These are phyloP conservation scores for Anas platyrhynchos DNA, from an alignment of 2,113 vertebrate species.

Conservation along the genomic window DNA sequence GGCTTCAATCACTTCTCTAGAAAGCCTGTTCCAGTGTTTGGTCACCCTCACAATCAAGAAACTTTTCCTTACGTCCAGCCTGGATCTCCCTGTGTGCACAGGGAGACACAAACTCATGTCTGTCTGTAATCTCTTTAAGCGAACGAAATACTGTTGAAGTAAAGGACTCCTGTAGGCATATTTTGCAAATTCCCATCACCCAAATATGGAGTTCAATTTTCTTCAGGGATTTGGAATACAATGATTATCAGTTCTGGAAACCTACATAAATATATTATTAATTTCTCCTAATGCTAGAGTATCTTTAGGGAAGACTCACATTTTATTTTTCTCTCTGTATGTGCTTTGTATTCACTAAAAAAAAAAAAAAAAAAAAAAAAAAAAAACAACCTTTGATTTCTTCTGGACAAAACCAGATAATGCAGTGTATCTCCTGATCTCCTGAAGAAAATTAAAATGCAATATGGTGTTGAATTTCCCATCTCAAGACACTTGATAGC, in stretches of 20 bases:
- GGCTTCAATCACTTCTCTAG: too few relatives aligned
- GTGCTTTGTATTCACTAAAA: background rate
- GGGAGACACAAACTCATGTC: background rate
- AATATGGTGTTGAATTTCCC: background rate
- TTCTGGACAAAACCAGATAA: background rate
- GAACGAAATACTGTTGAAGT: background rate
- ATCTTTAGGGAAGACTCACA: background rate
- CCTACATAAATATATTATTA: accelerated
- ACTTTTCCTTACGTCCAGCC: too few relatives aligned
- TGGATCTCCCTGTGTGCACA: too few relatives aligned
- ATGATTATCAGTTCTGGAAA: background rate
- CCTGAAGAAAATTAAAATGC: background rate
- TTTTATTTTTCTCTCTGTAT: background rate
- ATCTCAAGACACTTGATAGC: background rate
- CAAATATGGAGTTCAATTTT: background rate
- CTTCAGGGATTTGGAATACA: background rate
- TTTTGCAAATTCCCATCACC: background rate
- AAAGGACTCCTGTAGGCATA: background rate
- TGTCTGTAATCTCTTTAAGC: background rate
- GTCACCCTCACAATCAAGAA: too few relatives aligned
- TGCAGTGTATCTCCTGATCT: background rate
- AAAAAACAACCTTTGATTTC: background rate
- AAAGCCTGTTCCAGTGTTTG: too few relatives aligned
- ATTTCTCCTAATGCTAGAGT: background rate
- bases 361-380: background rate